These are phyloP conservation scores for Dynastes tityus DNA, from an alignment of 2,888 invertebrate genomes.

Conservation along the genomic window DNA sequence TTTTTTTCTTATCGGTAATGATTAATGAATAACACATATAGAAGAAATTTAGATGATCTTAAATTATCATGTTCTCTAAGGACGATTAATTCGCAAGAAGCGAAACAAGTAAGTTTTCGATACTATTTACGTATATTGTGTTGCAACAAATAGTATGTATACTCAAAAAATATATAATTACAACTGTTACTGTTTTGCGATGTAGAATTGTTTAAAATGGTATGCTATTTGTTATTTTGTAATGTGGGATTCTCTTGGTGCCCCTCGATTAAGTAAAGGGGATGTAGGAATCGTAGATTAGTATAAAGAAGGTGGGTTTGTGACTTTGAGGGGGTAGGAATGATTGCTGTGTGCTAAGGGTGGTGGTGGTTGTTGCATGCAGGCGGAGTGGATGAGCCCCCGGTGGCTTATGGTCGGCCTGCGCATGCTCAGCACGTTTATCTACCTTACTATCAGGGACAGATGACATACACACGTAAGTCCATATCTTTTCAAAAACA, in stretches of 20 bases:
- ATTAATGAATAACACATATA: neutral
- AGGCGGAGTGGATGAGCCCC: conserved; percentile 70
- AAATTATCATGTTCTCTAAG: neutral
- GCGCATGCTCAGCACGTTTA: conserved; percentile 86
- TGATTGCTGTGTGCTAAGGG: conserved; percentile 51
- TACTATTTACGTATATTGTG: too few species aligned
- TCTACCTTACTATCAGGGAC: conserved; percentile 88
- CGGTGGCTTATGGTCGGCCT: conserved; percentile 77
- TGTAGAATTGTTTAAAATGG: too few species aligned
- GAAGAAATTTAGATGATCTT: conserved; percentile 3
- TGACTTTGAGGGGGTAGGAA: conserved; percentile 32
- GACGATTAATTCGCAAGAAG: too few species aligned
- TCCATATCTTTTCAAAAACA: conserved; percentile 62
- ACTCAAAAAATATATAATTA: neutral
- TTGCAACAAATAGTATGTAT: too few species aligned
- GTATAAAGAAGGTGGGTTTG: conserved; percentile 38
- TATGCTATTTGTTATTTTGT: neutral
- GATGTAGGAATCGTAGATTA: conserved; percentile 35
- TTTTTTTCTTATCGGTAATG: conserved; percentile 24
- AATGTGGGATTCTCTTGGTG: conserved; percentile 26
- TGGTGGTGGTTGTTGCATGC: conserved; percentile 67
- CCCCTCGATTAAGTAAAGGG: conserved; percentile 6
- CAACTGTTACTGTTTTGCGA: neutral
- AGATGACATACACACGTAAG: conserved; percentile 87
- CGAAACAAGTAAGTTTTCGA: too few species aligned